Percentiles rank a stretch among this genome's conserved stretches.
These are phyloP conservation scores for Apogon talboti DNA, from an alignment of 2,797 vertebrate genomes.

Conservation along the genomic window DNA sequence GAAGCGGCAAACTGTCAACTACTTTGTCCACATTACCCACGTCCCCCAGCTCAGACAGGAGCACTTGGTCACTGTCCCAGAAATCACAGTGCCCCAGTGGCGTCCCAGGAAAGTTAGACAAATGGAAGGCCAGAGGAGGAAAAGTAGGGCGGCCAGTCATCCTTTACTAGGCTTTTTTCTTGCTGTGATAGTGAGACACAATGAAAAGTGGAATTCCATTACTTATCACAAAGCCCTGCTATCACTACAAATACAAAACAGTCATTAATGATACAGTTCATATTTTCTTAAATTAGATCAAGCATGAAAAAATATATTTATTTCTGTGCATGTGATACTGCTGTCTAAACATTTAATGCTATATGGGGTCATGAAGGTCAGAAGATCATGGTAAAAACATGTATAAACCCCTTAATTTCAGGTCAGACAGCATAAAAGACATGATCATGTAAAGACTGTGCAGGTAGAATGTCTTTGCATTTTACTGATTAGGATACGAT, in stretches of 20 bases:
- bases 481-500: too few species aligned
- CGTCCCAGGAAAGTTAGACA: conserved; percentile 83
- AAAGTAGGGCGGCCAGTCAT: conserved; percentile 86
- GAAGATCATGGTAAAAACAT: not conserved
- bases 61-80: conserved; percentile 87
- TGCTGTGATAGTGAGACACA: conserved; percentile 60
- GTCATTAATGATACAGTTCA: not conserved
- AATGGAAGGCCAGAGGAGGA: conserved; percentile 81
- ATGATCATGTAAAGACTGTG: not conserved
- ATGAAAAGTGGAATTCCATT: conserved; percentile 62
- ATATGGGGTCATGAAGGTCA: not conserved
- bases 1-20: conserved; percentile 81
- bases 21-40: conserved; percentile 86
- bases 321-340: not conserved
- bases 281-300: too few species aligned
- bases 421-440: not conserved
- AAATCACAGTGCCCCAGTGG: conserved; percentile 83
- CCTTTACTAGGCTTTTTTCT: conserved; percentile 72
- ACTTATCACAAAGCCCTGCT: conserved; percentile 42
- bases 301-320: too few species aligned
- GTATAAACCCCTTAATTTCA: not conserved
- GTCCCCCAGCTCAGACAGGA: conserved; percentile 84
- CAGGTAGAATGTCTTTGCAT: too few species aligned
- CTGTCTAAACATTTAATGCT: conserved; percentile 15
- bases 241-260: conserved; percentile 7